phyloP scores from a whole-genome alignment of 1,140 invertebrate species.

The Anastatus disparis region DNA sequence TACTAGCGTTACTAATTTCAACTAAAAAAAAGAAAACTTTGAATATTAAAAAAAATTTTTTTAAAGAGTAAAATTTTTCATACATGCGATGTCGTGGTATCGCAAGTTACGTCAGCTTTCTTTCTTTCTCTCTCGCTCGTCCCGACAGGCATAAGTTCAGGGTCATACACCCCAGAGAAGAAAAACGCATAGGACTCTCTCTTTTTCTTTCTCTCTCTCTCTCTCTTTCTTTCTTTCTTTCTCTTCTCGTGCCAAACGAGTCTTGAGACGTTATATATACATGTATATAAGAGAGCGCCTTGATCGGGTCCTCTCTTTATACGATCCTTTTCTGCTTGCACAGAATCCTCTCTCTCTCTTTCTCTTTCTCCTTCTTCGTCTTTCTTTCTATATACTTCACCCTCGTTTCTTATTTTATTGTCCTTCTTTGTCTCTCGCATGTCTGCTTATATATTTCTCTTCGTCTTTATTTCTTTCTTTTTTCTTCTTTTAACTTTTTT shows the following conservation, averaged over 20 bases:
- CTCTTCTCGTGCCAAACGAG: conserved; percentile 8
- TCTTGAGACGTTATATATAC: conserved; percentile 7
- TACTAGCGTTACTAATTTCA: no score
- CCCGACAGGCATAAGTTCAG: conserved; percentile 16
- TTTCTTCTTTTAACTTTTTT: not conserved
- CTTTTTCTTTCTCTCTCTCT: no score
- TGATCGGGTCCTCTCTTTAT: conserved; percentile 32
- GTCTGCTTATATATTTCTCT: conserved; percentile 1
- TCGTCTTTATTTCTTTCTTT: not conserved
- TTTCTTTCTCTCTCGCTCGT: not conserved
- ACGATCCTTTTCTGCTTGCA: not conserved
- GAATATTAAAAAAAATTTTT: no score
- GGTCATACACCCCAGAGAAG: conserved; percentile 30
- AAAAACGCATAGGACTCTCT: conserved; percentile 27
- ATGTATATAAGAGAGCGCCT: no score
- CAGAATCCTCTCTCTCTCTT: not conserved
- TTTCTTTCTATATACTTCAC: conserved; percentile 13
- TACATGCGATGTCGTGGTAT: no score
- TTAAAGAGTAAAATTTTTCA: not conserved
- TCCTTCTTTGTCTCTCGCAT: conserved; percentile 13
- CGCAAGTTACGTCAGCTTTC: conserved; percentile 14
- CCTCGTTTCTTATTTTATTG: not conserved
- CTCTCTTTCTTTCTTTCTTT: no score
- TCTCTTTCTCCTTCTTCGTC: conserved; percentile 27
- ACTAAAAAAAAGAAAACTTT: no score